These are phyloP conservation scores for Eurytoma californica DNA, from an alignment of 2,888 invertebrate genomes.

Conservation along the genomic window DNA sequence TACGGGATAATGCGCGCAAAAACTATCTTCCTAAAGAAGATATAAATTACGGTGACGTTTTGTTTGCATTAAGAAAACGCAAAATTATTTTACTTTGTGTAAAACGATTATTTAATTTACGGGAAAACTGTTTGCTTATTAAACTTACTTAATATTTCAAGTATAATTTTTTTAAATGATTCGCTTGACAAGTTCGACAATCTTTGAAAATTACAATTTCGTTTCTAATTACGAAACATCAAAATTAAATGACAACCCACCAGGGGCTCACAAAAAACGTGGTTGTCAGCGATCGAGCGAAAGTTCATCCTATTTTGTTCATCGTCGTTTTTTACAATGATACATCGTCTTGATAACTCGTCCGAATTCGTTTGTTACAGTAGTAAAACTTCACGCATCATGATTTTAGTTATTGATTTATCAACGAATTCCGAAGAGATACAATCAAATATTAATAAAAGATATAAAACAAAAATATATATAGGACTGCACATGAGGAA, in stretches of 20 bases:
- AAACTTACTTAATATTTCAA: constrained; percentile 34
- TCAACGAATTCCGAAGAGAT: constrained; percentile 36
- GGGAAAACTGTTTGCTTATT: constrained; percentile 21
- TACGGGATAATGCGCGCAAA: constrained; percentile 32
- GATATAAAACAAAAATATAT: constrained; percentile 32
- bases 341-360: constrained; percentile 37
- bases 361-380: constrained; percentile 36
- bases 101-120: constrained; percentile 14
- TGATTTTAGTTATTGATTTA: constrained; percentile 37
- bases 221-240: constrained; percentile 43
- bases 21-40: constrained; percentile 14
- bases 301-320: constrained; percentile 44
- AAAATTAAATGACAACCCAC: constrained; percentile 47
- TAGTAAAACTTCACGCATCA: constrained; percentile 42
- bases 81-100: constrained; percentile 10
- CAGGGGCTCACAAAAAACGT: constrained; percentile 47
- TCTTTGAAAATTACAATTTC: constrained; percentile 53
- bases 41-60: constrained; percentile 17
- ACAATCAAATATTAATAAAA: constrained; percentile 31
- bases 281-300: constrained; percentile 41
- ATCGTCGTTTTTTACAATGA: constrained; percentile 42
- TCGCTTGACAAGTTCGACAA: constrained; percentile 40
- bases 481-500: constrained; percentile 11
- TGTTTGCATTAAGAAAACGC: constrained; percentile 42
- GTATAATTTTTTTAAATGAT: constrained; percentile 19